These are phyloP conservation scores for Gadopsis bispinosus DNA, from an alignment of 2,797 vertebrate genomes.

Conservation along the genomic window DNA sequence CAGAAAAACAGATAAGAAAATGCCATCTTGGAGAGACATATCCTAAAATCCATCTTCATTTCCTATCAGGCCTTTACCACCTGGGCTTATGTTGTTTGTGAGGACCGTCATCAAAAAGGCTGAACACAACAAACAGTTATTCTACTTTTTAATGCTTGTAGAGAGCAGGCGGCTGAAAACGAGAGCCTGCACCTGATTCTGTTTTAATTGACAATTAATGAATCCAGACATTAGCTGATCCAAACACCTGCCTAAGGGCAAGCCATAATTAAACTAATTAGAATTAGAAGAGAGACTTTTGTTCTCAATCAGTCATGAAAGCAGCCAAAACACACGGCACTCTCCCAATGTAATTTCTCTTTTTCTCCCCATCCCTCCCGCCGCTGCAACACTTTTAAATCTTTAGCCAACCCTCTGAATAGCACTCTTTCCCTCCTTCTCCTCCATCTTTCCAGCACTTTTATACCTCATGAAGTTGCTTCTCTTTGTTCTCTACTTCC, in stretches of 20 bases:
- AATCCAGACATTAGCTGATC: constrained; percentile 71
- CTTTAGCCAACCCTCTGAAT: constrained; percentile 18
- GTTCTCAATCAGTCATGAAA: constrained; percentile 69
- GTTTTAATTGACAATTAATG: constrained; percentile 78
- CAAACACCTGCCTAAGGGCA: constrained; percentile 68
- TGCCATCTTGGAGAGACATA: constrained; percentile 17
- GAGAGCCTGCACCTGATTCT: constrained; percentile 45
- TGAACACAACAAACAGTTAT: constrained; percentile 49
- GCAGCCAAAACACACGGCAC: constrained; percentile 59
- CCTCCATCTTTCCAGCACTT: neutral
- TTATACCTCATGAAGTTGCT: neutral
- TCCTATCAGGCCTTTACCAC: constrained; percentile 22
- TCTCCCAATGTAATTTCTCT: constrained; percentile 52
- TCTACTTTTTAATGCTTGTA: constrained; percentile 39
- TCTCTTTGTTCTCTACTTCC: neutral
- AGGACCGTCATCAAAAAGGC: constrained; percentile 3
- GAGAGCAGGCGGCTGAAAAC: constrained; percentile 27
- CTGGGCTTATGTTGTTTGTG: constrained; percentile 10
- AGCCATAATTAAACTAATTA: constrained; percentile 77
- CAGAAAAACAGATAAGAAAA: constrained; percentile 48
- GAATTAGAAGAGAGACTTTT: constrained; percentile 72
- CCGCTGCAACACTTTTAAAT: constrained; percentile 28
- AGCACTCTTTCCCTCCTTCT: neutral
- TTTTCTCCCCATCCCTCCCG: constrained; percentile 4
- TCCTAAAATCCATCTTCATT: constrained; percentile 45